Base-by-base conservation (phyloP, 2,888 invertebrate genomes). In the Rutpela maculata region DNA sequence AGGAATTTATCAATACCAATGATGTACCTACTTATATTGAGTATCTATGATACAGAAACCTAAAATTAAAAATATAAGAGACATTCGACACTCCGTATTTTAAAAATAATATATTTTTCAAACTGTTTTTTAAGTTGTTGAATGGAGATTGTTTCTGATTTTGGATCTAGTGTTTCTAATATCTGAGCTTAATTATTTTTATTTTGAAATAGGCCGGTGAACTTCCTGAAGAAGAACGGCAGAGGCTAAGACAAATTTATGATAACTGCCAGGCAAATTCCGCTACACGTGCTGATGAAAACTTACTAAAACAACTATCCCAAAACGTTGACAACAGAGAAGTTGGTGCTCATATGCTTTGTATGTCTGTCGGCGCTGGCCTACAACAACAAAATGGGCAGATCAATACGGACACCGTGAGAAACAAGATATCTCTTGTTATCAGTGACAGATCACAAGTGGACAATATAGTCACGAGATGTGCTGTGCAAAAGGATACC, bases 231-330 rank as follows among this genome's bases (percentile, higher is more conserved):
- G 26, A 17, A 4, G 68, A 68, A 17, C 57, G 26, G 31, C 68
- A 26, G 2, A 26, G 12, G 3, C 31, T 68, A 2, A 68, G 18
- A 6, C 18, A 31, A 0, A 18, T 68, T 17, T 31, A 68, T 56
- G 57, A 57, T 1, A n/a, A 22, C 1, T 68, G 68, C 68, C 68
- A 68, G 12, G n/a, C 68, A 55, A 35, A 68, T 17, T 56, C 68
- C 0, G 31, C 56, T 2, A 68, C 68, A 7, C 31, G 31, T 17
- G 68, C 9, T 1, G 57, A 68, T 35, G 68, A 68, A 10, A 22
- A 68, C 6, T 18, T 68, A 18, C 11, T 56, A 11, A 68, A 31
- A 26, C 56, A 68, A 18, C 12, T 57, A 10, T 15, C 26, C 17
- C 22, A 56, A 31, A 18, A 68, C 35, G 35, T 57, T 9, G 57